Evolutionary conservation across 1,140 invertebrate species (phyloP).

Genomic region (Venustaconcha ellipsiformis): DNA sequence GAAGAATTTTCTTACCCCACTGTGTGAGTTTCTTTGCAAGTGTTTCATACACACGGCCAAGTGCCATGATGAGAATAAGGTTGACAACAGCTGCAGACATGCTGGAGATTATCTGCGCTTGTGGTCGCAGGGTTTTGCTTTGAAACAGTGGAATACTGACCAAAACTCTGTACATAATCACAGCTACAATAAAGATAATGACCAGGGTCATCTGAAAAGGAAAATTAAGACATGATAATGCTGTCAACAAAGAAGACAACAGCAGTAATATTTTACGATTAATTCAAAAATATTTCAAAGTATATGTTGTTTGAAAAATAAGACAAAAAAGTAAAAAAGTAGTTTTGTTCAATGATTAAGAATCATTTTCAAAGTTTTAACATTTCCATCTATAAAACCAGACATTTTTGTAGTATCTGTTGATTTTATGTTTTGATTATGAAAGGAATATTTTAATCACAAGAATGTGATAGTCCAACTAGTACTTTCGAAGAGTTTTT

Average conservation of each 20-base stretch:
- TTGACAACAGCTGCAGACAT: conserved; percentile 81
- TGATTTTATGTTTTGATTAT: no score
- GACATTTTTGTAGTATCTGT: no score
- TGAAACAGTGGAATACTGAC: conserved; percentile 75
- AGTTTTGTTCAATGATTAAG: no score
- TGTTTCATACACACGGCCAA: conserved; percentile 84
- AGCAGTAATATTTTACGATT: not conserved
- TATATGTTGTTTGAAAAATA: not conserved
- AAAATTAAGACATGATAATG: conserved; percentile 13
- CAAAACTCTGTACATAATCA: conserved; percentile 82
- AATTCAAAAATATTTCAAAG: not conserved
- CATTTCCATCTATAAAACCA: no score
- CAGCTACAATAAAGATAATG: conserved; percentile 80
- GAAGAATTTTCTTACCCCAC: conserved; percentile 73
- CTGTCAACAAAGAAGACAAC: not conserved
- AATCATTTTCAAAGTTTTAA: no score
- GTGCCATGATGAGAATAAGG: conserved; percentile 76
- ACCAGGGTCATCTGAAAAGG: conserved; percentile 77
- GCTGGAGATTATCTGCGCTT: conserved; percentile 77
- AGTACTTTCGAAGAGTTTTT: no score
- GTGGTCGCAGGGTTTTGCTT: conserved; percentile 73
- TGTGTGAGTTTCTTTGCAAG: conserved; percentile 94
- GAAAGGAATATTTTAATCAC: no score
- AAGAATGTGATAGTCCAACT: no score
- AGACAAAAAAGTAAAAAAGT: not conserved